Percentiles rank a stretch among this genome's conserved stretches.
These are phyloP conservation scores for Escarpia spicata DNA, from an alignment of 2,888 invertebrate species.

Conservation along the genomic window DNA sequence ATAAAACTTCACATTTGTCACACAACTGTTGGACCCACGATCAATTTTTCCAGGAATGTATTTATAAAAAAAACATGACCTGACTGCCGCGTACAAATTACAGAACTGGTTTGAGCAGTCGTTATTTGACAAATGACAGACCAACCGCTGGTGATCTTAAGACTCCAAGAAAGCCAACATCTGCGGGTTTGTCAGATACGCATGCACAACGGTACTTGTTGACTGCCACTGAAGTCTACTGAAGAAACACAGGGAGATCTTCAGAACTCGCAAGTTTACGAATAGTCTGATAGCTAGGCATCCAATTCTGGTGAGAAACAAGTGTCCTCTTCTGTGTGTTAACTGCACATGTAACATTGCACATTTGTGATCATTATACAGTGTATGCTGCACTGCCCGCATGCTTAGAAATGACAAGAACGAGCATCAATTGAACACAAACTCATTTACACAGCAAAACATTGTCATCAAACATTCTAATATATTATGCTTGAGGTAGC, in stretches of 20 bases:
- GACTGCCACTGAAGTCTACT: not conserved
- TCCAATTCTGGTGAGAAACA: not conserved
- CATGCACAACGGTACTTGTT: not conserved
- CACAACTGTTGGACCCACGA: not conserved
- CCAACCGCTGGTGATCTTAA: not conserved
- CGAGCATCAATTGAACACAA: not conserved
- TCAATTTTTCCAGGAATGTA: not conserved
- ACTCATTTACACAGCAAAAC: conserved; percentile 3
- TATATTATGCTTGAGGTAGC: conserved; percentile 5
- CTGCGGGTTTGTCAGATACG: too few species aligned
- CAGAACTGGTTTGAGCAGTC: not conserved
- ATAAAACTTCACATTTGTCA: not conserved
- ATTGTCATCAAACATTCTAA: not conserved
- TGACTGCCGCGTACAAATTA: not conserved
- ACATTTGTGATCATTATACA: not conserved
- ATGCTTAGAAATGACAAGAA: not conserved
- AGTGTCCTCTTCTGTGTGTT: not conserved
- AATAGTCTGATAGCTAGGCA: not conserved
- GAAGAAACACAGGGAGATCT: not conserved
- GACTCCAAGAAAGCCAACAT: not conserved
- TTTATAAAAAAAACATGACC: not conserved
- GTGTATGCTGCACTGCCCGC: not conserved
- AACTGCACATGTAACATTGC: not conserved
- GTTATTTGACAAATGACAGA: not conserved
- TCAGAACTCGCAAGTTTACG: not conserved